Percentiles rank a stretch among this genome's conserved stretches.
phyloP scores from a whole-genome alignment of 37 sponge, comb jelly and placozoan species.

The Theonella swinhoei region DNA sequence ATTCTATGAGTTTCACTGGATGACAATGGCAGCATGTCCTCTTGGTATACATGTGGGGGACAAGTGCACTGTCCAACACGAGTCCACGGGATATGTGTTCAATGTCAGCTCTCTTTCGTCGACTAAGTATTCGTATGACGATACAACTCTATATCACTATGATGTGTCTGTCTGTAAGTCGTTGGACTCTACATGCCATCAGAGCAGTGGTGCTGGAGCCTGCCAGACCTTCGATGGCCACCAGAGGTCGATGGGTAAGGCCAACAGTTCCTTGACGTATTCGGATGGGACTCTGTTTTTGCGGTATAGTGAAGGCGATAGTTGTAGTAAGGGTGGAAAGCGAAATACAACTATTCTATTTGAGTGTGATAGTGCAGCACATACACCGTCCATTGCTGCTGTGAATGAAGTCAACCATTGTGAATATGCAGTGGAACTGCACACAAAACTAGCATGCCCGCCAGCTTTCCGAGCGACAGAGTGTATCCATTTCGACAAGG shows the following conservation, averaged over 20 bases:
- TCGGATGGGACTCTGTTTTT: slow-evolving; percentile 49
- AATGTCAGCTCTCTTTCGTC: slow-evolving; percentile 49
- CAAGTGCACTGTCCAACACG: slow-evolving; percentile 53
- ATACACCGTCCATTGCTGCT: slow-evolving; percentile 2
- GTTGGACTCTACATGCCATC: slow-evolving; percentile 3
- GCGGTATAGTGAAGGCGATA: slow-evolving; percentile 28
- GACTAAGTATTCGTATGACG: slow-evolving; percentile 1
- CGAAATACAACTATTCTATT: slow-evolving; percentile 54
- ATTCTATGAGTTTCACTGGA: slow-evolving; percentile 65
- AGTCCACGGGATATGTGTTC: slow-evolving; percentile 40
- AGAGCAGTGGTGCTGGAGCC: slow-evolving; percentile 10
- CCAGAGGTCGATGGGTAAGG: slow-evolving; percentile 20
- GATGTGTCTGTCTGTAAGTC: slow-evolving; percentile 52
- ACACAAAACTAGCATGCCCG: slow-evolving; percentile 67
- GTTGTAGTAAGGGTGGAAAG: slow-evolving; percentile 1
- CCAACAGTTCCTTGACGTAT: slow-evolving; percentile 52
- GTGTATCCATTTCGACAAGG: slow-evolving; percentile 21
- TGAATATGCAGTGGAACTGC: slow-evolving; percentile 49
- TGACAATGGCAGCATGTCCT: slow-evolving; percentile 68
- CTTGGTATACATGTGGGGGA: slow-evolving; percentile 12
- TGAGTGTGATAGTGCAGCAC: slow-evolving; percentile 53
- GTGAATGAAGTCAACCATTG: slow-evolving; percentile 60
- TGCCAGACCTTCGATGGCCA: slow-evolving; percentile 36
- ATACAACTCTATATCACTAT: slow-evolving; percentile 24
- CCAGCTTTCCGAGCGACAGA: slow-evolving; percentile 49